Percentiles rank a stretch among this genome's conserved stretches.
phyloP scores from a whole-genome alignment of 1,140 invertebrate genomes.

The Hyphantria cunea region DNA sequence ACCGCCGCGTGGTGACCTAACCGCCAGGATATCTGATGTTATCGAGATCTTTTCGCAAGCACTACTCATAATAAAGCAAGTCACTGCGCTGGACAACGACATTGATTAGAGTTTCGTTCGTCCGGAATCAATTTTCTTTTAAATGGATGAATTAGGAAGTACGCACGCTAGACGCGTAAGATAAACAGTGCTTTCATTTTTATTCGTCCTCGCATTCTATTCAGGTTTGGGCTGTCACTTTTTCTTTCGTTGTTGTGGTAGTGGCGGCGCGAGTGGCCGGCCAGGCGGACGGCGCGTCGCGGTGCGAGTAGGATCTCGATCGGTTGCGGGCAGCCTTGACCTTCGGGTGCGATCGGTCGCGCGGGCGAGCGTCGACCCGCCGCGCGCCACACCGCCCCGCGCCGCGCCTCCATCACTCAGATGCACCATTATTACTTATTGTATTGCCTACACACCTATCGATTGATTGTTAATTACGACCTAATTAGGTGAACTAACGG shows the following conservation, averaged over 20 bases:
- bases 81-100: constrained; percentile 53
- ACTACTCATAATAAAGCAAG: constrained; percentile 40
- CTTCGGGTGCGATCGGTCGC: constrained; percentile 72
- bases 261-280: constrained; percentile 25
- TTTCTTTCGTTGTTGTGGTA: constrained; percentile 74
- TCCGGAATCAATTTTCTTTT: constrained; percentile 10
- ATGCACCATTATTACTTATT: constrained; percentile 32
- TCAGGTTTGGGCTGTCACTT: constrained; percentile 79
- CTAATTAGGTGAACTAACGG: not conserved
- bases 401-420: constrained; percentile 28
- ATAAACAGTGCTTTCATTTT: constrained; percentile 75
- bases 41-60: constrained; percentile 58
- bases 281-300: constrained; percentile 11
- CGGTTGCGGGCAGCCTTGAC: constrained; percentile 66
- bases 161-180: constrained; percentile 27
- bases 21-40: constrained; percentile 50
- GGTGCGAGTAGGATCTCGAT: constrained; percentile 41
- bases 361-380: constrained; percentile 68
- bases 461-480: constrained; percentile 3
- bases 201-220: constrained; percentile 78
- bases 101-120: constrained; percentile 10
- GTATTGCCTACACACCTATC: constrained; percentile 18
- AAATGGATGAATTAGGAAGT: constrained; percentile 14
- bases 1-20: constrained; percentile 47
- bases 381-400: constrained; percentile 43